Conservation (phyloP, 2,888 invertebrate genomes). For the Entomobrya multifasciata region DNA sequence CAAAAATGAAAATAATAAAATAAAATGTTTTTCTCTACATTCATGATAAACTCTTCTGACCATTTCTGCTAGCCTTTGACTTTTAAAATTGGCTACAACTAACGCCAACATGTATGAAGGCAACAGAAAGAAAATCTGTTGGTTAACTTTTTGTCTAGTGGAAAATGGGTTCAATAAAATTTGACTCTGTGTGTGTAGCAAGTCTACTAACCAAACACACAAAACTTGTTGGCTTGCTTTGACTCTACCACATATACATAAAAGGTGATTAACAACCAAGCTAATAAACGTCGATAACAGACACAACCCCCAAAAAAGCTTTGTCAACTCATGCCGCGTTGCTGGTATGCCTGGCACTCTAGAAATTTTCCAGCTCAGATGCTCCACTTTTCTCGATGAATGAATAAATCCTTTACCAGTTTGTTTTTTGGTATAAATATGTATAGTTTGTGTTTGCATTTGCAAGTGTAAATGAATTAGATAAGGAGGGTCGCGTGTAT, state of each 20-base stretch:
- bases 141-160: background rate
- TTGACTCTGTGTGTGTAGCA: background rate
- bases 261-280: conserved; percentile 42
- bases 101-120: too few species aligned
- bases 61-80: background rate
- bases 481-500: background rate
- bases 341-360: too few species aligned
- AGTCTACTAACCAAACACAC: too few species aligned
- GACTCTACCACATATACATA: background rate
- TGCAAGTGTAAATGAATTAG: conserved; percentile 24
- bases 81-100: too few species aligned
- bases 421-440: background rate
- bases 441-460: background rate
- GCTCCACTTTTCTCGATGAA: conserved; percentile 45
- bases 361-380: conserved; percentile 25
- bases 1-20: too few species aligned
- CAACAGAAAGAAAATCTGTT: conserved; percentile 18
- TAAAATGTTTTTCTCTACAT: too few species aligned
- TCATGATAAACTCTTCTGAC: too few species aligned
- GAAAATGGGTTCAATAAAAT: conserved; percentile 15
- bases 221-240: conserved; percentile 48
- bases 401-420: background rate
- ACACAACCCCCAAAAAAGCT: conserved; percentile 11
- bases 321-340: conserved; percentile 46
- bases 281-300: conserved; percentile 59